Evolutionary conservation across 2,888 invertebrate species (phyloP).

Genomic region (Cerastis leucographa): DNA sequence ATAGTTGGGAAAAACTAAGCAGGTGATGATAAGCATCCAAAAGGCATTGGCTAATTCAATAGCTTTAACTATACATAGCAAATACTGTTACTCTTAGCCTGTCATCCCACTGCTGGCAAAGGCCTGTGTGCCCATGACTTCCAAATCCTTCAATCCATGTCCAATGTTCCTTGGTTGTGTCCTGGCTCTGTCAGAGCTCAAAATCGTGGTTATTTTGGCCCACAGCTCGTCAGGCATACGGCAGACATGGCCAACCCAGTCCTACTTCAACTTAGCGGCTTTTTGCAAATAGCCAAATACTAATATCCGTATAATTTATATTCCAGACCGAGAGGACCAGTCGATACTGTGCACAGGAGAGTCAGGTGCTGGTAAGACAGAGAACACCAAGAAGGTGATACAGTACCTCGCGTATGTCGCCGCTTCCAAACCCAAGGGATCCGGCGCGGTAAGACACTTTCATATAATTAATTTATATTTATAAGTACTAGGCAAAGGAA

Average conservation of each 20-base stretch:
- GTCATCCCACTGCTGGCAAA: too few species aligned
- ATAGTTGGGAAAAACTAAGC: background rate
- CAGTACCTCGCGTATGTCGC: conserved; percentile 99
- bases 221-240: too few species aligned
- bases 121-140: too few species aligned
- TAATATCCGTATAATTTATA: background rate
- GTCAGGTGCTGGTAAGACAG: conserved; percentile 99
- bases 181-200: too few species aligned
- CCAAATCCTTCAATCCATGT: too few species aligned
- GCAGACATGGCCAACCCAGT: too few species aligned
- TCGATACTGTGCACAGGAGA: conserved; percentile 99
- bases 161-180: too few species aligned
- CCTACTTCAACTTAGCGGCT: too few species aligned
- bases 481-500: background rate
- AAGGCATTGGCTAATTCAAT: background rate
- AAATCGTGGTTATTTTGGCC: too few species aligned
- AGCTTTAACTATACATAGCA: background rate
- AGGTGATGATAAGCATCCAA: background rate
- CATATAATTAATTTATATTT: background rate
- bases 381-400: conserved; percentile 99
- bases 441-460: conserved; percentile 94
- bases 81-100: background rate
- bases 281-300: too few species aligned
- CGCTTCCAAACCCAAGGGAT: conserved; percentile 98
- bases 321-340: conserved; percentile 99